Evolutionary conservation across 2,888 invertebrate genomes (phyloP), one percentile per base, ranked within the genome.

Genomic region (Synergus laeviventris): DNA sequence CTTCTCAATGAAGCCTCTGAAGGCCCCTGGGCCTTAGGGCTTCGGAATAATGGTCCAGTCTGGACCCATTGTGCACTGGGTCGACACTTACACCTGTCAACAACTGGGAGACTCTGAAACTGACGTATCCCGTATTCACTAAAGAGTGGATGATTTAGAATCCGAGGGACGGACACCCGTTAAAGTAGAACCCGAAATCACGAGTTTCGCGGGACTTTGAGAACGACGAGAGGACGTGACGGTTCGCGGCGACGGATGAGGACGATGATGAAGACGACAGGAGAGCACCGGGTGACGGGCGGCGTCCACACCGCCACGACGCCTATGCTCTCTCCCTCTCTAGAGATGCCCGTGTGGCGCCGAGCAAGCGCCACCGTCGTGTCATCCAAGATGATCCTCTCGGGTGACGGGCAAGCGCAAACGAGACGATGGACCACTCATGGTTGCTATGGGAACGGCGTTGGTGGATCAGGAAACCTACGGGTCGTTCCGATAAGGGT

Each of bases 221-320:
- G 56, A 39, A 38, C 36, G 21, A 59, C 21, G 45, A 61, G 21
- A 24, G 56, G 31, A 54, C 74, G 74, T 60, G 74, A 36, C 11
- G 60, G 56, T 59, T 21, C 16, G 66, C 39, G 56, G 66, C 76
- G 62, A 81, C 77, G 73, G 49, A 49, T 54, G 62, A 49, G 59
- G 42, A 74, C 36, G 74, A 74, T 61, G 66, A 81, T 64, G 76
- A 74, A 59, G 76, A 54, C 59, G 59, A 56, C 59, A 74, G 76
- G 76, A 74, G 76, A 81, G 81, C 79, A 82, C 80, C 82, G 82
- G 79, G 80, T 78, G 82, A 78, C 82, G 82, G 82, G 82, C 82
- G 82, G 82, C 82, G 79, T 80, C 82, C 76, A 80, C 75, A 78
- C 77, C 82, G 80, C 79, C 80, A 74, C 79, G 80, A 74, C 80